Evolutionary conservation across 2,888 invertebrate genomes (phyloP).

Genomic region (Brenthis ino): DNA sequence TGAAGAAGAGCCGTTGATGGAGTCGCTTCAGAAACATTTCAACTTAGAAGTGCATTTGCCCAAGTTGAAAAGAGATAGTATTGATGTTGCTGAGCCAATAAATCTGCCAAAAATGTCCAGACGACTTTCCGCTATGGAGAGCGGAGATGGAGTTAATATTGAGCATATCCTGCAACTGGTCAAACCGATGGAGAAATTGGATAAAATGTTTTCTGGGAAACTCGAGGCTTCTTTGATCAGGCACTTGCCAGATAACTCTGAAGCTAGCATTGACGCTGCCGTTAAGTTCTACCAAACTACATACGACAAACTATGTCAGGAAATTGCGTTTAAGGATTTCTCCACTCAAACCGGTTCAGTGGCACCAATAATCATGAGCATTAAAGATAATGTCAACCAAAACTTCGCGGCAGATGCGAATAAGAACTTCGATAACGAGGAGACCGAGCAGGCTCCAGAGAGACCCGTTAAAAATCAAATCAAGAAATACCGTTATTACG

Average conservation of each 20-base stretch:
- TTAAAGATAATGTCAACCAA: constrained; percentile 76
- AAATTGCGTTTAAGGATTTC: constrained; percentile 63
- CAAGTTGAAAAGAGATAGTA: constrained; percentile 69
- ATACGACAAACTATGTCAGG: constrained; percentile 63
- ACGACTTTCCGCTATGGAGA: constrained; percentile 66
- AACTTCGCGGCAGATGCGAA: constrained; percentile 71
- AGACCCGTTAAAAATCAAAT: constrained; percentile 64
- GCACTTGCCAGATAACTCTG: constrained; percentile 71
- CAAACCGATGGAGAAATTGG: constrained; percentile 64
- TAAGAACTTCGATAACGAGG: constrained; percentile 72
- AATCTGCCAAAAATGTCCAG: constrained; percentile 72
- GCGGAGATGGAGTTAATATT: constrained; percentile 59
- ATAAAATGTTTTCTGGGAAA: constrained; percentile 60
- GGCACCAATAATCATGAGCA: constrained; percentile 77
- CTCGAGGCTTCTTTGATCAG: constrained; percentile 63
- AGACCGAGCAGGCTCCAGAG: constrained; percentile 62
- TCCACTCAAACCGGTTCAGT: constrained; percentile 67
- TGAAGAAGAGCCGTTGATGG: constrained; percentile 73
- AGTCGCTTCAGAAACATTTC: constrained; percentile 73
- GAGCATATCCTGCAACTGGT: constrained; percentile 58
- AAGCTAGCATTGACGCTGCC: constrained; percentile 67
- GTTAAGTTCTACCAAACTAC: constrained; percentile 66
- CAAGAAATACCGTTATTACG: constrained; percentile 75
- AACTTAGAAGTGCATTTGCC: constrained; percentile 66
- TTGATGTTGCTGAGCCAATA: constrained; percentile 73